Percentiles rank a stretch among this genome's conserved stretches.
phyloP scores from a whole-genome alignment of 1,140 invertebrate genomes.

The Solenopsis invicta region DNA sequence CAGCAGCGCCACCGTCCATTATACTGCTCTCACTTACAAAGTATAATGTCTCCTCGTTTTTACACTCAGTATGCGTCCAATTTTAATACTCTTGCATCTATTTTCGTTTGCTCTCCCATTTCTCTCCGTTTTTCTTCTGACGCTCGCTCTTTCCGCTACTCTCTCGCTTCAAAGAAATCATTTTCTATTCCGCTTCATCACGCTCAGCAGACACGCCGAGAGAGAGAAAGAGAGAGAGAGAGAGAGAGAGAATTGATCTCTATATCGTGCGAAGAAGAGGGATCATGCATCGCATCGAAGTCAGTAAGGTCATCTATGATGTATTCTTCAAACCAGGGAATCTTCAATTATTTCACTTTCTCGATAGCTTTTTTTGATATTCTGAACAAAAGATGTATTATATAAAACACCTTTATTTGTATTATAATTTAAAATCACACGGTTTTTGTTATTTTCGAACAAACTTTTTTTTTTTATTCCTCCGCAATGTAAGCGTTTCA shows the following conservation, averaged over 20 bases:
- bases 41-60: slow-evolving; percentile 75
- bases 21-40: slow-evolving; percentile 75
- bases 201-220: slow-evolving; percentile 38
- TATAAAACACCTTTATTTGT: not conserved
- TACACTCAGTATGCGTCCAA: slow-evolving; percentile 71
- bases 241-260: slow-evolving; percentile 49
- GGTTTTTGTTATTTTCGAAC: not conserved
- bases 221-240: slow-evolving; percentile 55
- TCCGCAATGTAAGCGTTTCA: not conserved
- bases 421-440: slow-evolving; percentile 11
- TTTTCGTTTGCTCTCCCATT: slow-evolving; percentile 52
- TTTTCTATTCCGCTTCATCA: slow-evolving; percentile 60
- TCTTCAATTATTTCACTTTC: not conserved
- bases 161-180: slow-evolving; percentile 53
- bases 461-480: not conserved
- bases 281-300: slow-evolving; percentile 42
- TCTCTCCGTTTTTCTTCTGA: slow-evolving; percentile 37
- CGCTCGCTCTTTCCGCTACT: slow-evolving; percentile 46
- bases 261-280: slow-evolving; percentile 16
- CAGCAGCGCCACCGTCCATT: slow-evolving; percentile 67
- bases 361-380: not conserved
- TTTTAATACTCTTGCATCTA: slow-evolving; percentile 73
- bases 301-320: slow-evolving; percentile 43
- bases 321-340: slow-evolving; percentile 22
- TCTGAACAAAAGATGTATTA: not conserved